Evolutionary conservation across 1,140 invertebrate genomes (phyloP), one percentile per base, ranked within the genome.

Genomic region (Dendroctonus ponderosae): DNA sequence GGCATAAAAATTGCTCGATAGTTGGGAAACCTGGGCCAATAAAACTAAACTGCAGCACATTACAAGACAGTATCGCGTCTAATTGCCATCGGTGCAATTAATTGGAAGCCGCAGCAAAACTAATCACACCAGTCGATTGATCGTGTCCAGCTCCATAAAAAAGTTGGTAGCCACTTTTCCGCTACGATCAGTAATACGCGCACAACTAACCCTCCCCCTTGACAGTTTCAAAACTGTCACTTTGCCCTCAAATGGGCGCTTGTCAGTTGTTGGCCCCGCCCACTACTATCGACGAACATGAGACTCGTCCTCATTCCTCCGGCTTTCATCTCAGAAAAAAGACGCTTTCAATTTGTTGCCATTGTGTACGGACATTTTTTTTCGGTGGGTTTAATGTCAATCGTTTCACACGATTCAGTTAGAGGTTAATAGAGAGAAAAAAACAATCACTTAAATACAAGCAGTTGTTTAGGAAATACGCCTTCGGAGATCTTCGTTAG

Each of bases 311-410:
- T 26, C 26, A 26, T 26, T 26, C 26, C 26, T 26, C 26, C 26
- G 26, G 26, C 26, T 26, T 26, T 26, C 26, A 26, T 26, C 26
- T 3, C 26, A 26, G 26, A 66, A 66, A 59, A 57, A 66, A 12
- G 43, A 57, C 63, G 63, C 54, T 66, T 52, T 59, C 48, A 59
- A 59, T 66, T 59, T 41, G 56, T 66, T 59, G 54, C 63, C 63
- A 66, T 66, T 46, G 62, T 65, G 26, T 26, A 26, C 26, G 26
- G 26, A 26, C 26, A 26, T 26, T 26, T 26, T 26, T 26, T 26
- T 26, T 26, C 3, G 26, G 26, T 26, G 26, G 26, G 26, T 26
- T 26, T 26, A 26, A 26, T 26, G 26, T 26, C 26, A 26, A 26
- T 26, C 26, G 26, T 26, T 26, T 26, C 26, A 26, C 26, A 26